These are phyloP conservation scores for Venturia canescens DNA, from an alignment of 1,140 invertebrate species.

Conservation along the genomic window DNA sequence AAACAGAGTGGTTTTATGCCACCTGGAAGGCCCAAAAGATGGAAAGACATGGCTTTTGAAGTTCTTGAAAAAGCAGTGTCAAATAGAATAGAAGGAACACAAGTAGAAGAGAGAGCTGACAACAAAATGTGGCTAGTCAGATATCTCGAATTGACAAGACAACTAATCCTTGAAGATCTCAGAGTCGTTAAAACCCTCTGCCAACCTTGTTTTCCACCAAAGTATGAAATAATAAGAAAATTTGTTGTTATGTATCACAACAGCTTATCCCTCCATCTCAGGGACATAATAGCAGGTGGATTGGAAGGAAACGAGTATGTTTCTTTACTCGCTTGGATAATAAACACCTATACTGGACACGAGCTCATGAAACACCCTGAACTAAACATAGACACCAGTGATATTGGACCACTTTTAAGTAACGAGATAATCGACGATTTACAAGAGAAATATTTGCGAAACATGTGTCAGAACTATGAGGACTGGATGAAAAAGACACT, in stretches of 20 bases:
- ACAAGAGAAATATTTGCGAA: conserved; percentile 89
- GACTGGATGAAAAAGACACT: conserved; percentile 98
- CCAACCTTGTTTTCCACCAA: conserved; percentile 96
- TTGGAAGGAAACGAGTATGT: conserved; percentile 98
- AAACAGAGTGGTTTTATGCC: conserved; percentile 92
- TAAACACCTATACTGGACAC: conserved; percentile 89
- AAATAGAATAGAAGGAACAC: conserved; percentile 91
- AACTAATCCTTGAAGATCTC: conserved; percentile 93
- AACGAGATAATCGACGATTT: conserved; percentile 86
- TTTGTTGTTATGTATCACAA: conserved; percentile 97
- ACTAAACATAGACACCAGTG: conserved; percentile 86
- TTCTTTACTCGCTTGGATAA: conserved; percentile 93
- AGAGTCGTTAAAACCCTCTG: conserved; percentile 95
- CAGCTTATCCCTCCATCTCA: conserved; percentile 89
- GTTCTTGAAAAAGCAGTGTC: conserved; percentile 91
- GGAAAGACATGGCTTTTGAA: conserved; percentile 91
- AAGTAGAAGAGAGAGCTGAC: conserved; percentile 92
- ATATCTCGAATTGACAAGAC: conserved; percentile 86
- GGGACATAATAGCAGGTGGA: conserved; percentile 91
- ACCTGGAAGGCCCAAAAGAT: conserved; percentile 94
- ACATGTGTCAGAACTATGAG: conserved; percentile 94
- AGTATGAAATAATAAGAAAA: conserved; percentile 93
- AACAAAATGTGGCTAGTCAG: conserved; percentile 98
- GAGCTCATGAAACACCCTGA: conserved; percentile 94
- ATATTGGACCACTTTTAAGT: conserved; percentile 85